These are phyloP conservation scores for Globia sparganii DNA, from an alignment of 2,888 invertebrate species.

Conservation along the genomic window DNA sequence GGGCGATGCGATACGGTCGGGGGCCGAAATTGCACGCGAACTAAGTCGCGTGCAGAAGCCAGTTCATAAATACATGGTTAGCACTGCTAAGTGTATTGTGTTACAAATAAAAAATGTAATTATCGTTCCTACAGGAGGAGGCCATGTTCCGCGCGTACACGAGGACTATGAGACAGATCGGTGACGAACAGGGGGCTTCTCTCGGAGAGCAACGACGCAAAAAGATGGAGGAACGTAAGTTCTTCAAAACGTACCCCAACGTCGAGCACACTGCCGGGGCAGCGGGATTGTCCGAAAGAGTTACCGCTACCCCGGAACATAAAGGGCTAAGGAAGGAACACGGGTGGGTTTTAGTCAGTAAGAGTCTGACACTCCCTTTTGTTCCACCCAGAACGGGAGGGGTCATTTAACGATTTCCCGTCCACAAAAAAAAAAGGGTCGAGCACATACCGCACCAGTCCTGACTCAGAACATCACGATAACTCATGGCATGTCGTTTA, in stretches of 20 bases:
- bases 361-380: no score
- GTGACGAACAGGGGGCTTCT: background rate
- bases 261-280: no score
- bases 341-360: no score
- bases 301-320: no score
- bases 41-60: no score
- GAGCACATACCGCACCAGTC: background rate
- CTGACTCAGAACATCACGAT: background rate
- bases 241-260: background rate
- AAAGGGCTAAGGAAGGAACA: no score
- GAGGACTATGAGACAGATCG: background rate
- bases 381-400: no score
- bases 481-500: background rate
- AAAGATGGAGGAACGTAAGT: slow-evolving; percentile 1
- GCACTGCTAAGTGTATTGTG: background rate
- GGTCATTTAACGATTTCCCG: no score
- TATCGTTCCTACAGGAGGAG: background rate
- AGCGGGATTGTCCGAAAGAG: no score
- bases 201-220: background rate
- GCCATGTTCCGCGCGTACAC: slow-evolving; percentile 1
- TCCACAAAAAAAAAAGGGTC: no score
- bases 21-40: no score
- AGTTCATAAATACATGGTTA: background rate
- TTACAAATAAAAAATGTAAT: background rate
- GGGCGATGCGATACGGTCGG: no score